These are phyloP conservation scores for Diabrotica undecimpunctata DNA, from an alignment of 1,140 invertebrate genomes.

Conservation along the genomic window DNA sequence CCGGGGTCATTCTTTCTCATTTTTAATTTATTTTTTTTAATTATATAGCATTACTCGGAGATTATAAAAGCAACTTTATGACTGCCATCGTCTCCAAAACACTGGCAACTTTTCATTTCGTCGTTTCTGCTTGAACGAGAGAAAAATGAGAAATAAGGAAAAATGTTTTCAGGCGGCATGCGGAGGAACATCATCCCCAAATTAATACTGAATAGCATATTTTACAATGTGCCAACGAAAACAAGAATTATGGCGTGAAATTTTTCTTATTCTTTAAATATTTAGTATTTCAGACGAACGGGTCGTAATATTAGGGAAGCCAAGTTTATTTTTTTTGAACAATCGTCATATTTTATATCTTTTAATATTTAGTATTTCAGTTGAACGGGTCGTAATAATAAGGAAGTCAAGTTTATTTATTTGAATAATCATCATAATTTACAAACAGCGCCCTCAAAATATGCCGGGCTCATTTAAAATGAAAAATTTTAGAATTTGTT, in stretches of 20 bases:
- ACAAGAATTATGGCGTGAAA: not conserved
- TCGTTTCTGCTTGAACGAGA: not conserved
- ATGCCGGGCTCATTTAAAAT: too few relatives aligned
- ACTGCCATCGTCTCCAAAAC: not conserved
- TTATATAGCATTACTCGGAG: not conserved
- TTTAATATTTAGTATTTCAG: too few relatives aligned
- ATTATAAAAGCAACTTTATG: conserved; percentile 3
- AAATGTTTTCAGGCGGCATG: not conserved
- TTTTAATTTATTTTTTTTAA: conserved; percentile 2
- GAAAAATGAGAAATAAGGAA: not conserved
- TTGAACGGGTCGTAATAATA: too few relatives aligned
- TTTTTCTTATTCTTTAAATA: not conserved
- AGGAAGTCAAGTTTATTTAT: too few relatives aligned
- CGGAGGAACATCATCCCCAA: conserved; percentile 1
- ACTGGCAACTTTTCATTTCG: not conserved
- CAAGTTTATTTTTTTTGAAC: not conserved
- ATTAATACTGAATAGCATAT: conserved; percentile 1
- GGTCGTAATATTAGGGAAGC: not conserved
- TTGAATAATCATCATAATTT: too few relatives aligned
- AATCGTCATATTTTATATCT: not conserved
- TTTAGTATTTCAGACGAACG: not conserved
- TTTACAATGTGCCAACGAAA: not conserved
- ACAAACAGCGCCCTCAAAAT: too few relatives aligned
- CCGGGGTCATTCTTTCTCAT: not conserved
- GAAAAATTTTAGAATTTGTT: too few relatives aligned